Evolutionary conservation across 2,113 vertebrate species (phyloP).

Genomic region (Macrotus californicus): DNA sequence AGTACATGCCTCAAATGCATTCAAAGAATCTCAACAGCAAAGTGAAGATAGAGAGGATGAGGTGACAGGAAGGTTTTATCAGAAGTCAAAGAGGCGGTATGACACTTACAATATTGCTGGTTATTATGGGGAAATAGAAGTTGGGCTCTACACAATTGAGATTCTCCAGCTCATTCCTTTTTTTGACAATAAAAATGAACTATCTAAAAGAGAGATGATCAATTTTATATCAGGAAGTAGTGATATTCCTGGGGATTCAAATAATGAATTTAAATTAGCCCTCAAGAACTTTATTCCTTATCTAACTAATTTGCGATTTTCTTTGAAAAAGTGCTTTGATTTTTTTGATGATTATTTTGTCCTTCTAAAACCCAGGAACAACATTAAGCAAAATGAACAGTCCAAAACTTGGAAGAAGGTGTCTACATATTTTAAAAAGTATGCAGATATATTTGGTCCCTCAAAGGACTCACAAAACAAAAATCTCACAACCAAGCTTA

Average conservation of each 20-base stretch:
- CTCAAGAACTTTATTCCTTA: slow-evolving; percentile 70
- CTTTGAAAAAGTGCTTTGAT: slow-evolving; percentile 73
- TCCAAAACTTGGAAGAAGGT: slow-evolving; percentile 68
- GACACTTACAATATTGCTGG: slow-evolving; percentile 81
- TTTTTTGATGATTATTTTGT: slow-evolving; percentile 79
- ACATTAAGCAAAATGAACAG: slow-evolving; percentile 74
- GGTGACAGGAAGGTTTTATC: slow-evolving; percentile 32
- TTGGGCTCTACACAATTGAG: slow-evolving; percentile 77
- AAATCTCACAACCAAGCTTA: slow-evolving; percentile 27
- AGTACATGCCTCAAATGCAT: slow-evolving; percentile 76
- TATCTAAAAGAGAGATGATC: slow-evolving; percentile 71
- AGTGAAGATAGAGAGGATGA: slow-evolving; percentile 76
- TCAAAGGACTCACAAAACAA: not conserved
- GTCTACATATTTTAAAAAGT: slow-evolving; percentile 64
- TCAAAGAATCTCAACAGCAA: slow-evolving; percentile 82
- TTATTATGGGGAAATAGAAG: slow-evolving; percentile 85
- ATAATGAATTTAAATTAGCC: slow-evolving; percentile 55
- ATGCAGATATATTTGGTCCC: slow-evolving; percentile 63
- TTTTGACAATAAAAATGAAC: slow-evolving; percentile 70
- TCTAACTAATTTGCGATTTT: slow-evolving; percentile 71
- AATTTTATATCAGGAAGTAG: slow-evolving; percentile 77
- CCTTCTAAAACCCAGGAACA: slow-evolving; percentile 74
- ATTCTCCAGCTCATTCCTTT: slow-evolving; percentile 75
- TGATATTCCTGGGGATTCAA: slow-evolving; percentile 53
- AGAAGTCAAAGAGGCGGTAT: slow-evolving; percentile 69